Evolutionary conservation across 2,113 vertebrate genomes (phyloP), one percentile per base, ranked within the genome.

Genomic region (Motacilla tschutschensis): DNA sequence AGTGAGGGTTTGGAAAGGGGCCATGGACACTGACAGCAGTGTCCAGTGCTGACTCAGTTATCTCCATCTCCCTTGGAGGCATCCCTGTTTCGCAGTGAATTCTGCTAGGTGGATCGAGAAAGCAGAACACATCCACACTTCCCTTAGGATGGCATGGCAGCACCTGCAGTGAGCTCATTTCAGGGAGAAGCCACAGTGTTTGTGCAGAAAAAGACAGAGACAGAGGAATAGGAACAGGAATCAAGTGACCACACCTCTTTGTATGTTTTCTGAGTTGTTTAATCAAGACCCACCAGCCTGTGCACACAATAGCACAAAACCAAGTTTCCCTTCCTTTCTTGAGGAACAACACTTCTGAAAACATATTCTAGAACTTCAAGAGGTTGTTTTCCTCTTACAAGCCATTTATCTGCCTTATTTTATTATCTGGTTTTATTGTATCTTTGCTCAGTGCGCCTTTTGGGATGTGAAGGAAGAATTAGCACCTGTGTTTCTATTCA

Each of bases 121-220:
- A 87, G 17, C 25, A 73, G n/a, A 59, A 48, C 46, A 58, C 2
- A 2, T 43, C n/a, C 1, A 2, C 10, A 2, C 24, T 51, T 72
- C 17, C 17, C 51, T 79, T 24, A 35, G 21, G 29, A 65, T 66
- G 0, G 0, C 5, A 3, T 14, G 31, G 41, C 0, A 3, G 54
- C 12, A 57, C n/a, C 73, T 54, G 40, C 25, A 51, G 11, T 7
- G 38, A 67, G n/a, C 28, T 69, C 9, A 5, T 78, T 83, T 50
- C 12, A 40, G n/a, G 31, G 51, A 78, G 21, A 31, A 75, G 14
- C 7, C 0, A 0, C 29, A 17, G 50, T 21, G 14, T n/a, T 66
- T 78, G 21, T 41, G 14, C 20, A 38, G 50, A 16, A 65, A 60
- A 79, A 12, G 14, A 46, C 4, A 5, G 18, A 70, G 24, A 15